Evolutionary conservation across 1,140 invertebrate genomes (phyloP).

Genomic region (Venustaconcha ellipsiformis): DNA sequence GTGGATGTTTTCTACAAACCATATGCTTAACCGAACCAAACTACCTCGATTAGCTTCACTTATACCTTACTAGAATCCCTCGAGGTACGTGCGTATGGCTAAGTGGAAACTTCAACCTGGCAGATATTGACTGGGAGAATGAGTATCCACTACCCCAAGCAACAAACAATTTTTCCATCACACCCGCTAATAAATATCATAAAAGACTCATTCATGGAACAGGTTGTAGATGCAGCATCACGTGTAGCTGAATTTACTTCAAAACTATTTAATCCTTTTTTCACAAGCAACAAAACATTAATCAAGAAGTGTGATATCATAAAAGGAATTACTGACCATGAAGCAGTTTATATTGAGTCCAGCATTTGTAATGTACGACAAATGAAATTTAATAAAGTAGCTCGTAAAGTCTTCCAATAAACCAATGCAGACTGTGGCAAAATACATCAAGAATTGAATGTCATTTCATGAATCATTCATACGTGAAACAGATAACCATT

Average conservation of each 20-base stretch:
- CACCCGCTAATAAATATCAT: no score
- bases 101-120: background rate
- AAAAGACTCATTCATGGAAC: no score
- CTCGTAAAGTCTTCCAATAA: constrained; percentile 3
- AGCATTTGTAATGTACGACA: background rate
- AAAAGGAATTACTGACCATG: background rate
- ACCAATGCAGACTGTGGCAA: background rate
- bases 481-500: no score
- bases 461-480: background rate
- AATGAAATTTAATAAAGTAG: background rate
- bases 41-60: no score
- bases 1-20: background rate
- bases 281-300: background rate
- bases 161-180: background rate
- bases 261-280: constrained; percentile 4
- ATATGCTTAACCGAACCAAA: no score
- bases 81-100: background rate
- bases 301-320: constrained; percentile 8
- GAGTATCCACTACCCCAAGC: background rate
- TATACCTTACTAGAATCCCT: no score
- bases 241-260: background rate
- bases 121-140: background rate
- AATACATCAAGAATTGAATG: background rate
- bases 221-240: no score
- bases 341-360: constrained; percentile 7